phyloP scores from a whole-genome alignment of 2,113 vertebrate genomes.

The Lonchura striata region DNA sequence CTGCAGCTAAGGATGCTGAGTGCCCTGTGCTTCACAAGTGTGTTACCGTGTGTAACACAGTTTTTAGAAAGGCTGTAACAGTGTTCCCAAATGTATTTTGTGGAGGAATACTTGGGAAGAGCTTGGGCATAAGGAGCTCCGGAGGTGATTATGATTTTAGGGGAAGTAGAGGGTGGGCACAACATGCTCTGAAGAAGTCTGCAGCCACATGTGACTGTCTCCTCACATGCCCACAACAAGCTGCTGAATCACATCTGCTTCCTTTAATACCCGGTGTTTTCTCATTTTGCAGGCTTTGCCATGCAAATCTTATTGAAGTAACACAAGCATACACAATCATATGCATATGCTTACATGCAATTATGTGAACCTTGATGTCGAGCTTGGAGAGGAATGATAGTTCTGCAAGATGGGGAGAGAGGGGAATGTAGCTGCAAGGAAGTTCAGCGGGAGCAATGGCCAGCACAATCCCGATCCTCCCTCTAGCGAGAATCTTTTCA shows the following conservation, averaged over 20 bases:
- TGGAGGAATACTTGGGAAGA: neutral
- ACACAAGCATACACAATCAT: neutral
- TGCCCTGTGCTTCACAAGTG: too few species aligned
- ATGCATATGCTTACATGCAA: neutral
- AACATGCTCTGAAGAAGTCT: neutral
- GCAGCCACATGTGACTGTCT: conserved; percentile 3
- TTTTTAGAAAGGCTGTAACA: neutral
- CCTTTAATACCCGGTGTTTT: neutral
- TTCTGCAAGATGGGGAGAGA: neutral
- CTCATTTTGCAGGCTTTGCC: conserved; percentile 26
- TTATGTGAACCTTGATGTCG: neutral
- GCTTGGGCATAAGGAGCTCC: neutral
- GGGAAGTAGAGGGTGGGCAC: neutral
- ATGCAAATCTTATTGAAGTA: conserved; percentile 12
- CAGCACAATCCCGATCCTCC: neutral
- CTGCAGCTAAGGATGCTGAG: neutral
- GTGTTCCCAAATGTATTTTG: neutral
- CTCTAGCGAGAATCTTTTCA: neutral
- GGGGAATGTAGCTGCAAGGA: neutral
- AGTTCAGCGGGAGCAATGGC: neutral
- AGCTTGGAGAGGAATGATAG: neutral
- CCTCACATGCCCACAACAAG: neutral
- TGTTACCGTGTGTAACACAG: accelerated
- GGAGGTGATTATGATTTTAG: neutral
- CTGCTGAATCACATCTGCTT: conserved; percentile 47